Base-by-base conservation (phyloP, 2,113 vertebrate genomes). In the Anser brachyrhynchus region DNA sequence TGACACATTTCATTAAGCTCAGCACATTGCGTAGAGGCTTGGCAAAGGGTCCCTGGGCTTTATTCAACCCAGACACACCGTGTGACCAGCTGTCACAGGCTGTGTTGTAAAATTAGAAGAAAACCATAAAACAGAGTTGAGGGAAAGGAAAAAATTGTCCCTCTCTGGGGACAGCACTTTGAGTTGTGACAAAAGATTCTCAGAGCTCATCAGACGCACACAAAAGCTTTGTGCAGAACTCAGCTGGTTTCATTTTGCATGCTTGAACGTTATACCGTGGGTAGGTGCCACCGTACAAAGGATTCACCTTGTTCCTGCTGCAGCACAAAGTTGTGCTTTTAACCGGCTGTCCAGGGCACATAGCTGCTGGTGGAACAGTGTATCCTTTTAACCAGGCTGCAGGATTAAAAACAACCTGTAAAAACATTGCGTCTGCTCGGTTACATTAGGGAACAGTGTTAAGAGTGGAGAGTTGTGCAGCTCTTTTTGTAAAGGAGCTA, bases 1-100 rank as follows among this genome's bases (percentile, higher is more conserved):
- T 92, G 93, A 96, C 96, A 95, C 91, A 70, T 95, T 95, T 95
- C 96, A 97, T 96, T 96, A 96, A 73, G 87, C 89, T 96, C 94
- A 87, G 77, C 92, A 81, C 78, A 89, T 93, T 94, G 91, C 55
- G 5, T 72, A 90, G 90, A 94, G 66, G 71, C 80, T 96, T 97
- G 96, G 95, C 96, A 95, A 87, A 94, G 67, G 71, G 35, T 91
- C 37, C 58, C 51, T 65, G 70, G 83, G 84, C 77, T 96, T 96
- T 97, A 92, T 96, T 96, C 89, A 95, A 67, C 77, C 67, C 95
- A 97, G 95, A 94, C 94, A 93, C 89, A 95, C 93, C 13, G 74
- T 93, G 92, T 87, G 95, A 95, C 84, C 95, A 92, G 91, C 95
- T 97, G 95, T 91, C 89, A 91, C 95, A 71, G 81, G 73, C 37